Evolutionary conservation across 1,140 invertebrate genomes (phyloP).

Genomic region (Orchesella cincta): DNA sequence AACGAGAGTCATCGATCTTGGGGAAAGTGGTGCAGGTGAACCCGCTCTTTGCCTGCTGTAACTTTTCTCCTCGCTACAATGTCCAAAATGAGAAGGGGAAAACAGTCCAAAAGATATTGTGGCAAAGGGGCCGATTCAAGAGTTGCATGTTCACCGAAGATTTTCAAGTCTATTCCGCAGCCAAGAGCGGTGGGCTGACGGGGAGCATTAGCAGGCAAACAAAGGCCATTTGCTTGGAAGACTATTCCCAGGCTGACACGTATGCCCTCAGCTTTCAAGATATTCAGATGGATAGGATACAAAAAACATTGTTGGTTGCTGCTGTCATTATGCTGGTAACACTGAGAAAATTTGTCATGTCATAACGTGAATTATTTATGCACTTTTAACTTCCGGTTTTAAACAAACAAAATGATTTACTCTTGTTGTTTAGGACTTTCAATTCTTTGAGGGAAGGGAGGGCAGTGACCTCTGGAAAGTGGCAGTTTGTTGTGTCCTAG

Average conservation of each 20-base stretch:
- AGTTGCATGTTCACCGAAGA: not conserved
- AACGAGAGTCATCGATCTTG: not conserved
- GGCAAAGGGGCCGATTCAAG: not conserved
- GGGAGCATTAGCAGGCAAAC: conserved; percentile 15
- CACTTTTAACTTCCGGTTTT: not conserved
- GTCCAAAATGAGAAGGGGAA: not conserved
- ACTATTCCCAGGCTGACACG: not conserved
- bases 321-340: conserved; percentile 14
- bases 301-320: not conserved
- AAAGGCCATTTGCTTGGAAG: conserved; percentile 23
- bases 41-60: conserved; percentile 19
- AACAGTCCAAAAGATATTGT: not conserved
- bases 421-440: conserved; percentile 11
- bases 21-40: conserved; percentile 18
- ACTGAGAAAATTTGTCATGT: not conserved
- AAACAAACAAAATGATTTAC: not conserved
- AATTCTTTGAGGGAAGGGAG: conserved; percentile 13
- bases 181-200: not conserved
- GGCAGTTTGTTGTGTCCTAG: not conserved
- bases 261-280: conserved; percentile 16
- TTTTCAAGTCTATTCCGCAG: not conserved
- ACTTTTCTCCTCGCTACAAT: not conserved
- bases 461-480: conserved; percentile 12
- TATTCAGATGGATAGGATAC: not conserved
- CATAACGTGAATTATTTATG: not conserved